phyloP scores from a whole-genome alignment of 2,888 invertebrate species.

The Agriotes lineatus region DNA sequence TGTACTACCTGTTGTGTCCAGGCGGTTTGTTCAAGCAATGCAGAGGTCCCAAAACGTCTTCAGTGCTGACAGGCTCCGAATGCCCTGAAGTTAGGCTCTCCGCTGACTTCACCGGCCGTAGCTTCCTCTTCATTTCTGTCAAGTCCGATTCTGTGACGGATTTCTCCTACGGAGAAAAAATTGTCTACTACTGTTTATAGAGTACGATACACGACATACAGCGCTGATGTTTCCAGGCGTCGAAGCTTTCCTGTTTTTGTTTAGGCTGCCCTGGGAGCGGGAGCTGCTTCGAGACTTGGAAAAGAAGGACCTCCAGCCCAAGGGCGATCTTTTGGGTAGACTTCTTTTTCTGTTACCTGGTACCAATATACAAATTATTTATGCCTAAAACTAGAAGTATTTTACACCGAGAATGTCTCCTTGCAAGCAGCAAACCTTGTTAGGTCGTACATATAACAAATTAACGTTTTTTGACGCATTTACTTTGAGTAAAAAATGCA shows the following conservation, averaged over 20 bases:
- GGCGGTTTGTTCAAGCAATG: constrained; percentile 65
- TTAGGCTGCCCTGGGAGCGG: constrained; percentile 59
- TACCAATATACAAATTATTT: constrained; percentile 1
- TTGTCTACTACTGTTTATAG: no score
- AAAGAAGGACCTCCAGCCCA: constrained; percentile 87
- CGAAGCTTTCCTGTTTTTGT: constrained; percentile 67
- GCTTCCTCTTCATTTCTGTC: constrained; percentile 65
- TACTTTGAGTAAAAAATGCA: no score
- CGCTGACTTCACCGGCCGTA: constrained; percentile 79
- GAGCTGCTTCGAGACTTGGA: constrained; percentile 67
- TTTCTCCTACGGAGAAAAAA: constrained; percentile 64
- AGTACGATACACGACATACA: no score
- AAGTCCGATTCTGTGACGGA: constrained; percentile 64
- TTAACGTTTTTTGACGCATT: no score
- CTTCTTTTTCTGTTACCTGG: constrained; percentile 71
- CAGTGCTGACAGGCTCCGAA: constrained; percentile 60
- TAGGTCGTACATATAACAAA: no score
- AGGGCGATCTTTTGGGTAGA: constrained; percentile 76
- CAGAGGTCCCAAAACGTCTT: constrained; percentile 65
- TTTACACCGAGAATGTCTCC: no score
- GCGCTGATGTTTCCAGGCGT: constrained; percentile 65
- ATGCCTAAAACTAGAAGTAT: neutral
- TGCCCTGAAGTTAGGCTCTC: constrained; percentile 73
- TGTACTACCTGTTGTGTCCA: constrained; percentile 67
- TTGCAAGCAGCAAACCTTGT: no score